Conservation (phyloP, 1,140 invertebrate species). For the Hetaerina americana region DNA sequence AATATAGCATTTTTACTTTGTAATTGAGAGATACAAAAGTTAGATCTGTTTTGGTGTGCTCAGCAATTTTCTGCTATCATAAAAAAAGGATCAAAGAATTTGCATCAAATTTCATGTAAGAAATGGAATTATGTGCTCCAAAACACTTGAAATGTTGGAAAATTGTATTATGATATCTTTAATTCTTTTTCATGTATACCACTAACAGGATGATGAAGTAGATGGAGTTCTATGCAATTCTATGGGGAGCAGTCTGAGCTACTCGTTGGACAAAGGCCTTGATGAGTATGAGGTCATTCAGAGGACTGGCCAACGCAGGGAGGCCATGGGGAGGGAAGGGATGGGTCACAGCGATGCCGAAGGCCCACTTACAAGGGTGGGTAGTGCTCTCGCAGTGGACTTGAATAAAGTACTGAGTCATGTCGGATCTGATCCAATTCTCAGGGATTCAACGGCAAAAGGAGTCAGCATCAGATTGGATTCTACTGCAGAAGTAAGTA, state of each 20-base stretch:
- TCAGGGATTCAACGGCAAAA: slow-evolving; percentile 17
- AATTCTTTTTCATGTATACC: too few species aligned
- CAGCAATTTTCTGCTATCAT: too few species aligned
- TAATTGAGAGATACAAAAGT: too few species aligned
- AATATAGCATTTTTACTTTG: too few species aligned
- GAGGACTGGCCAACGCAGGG: slow-evolving; percentile 22
- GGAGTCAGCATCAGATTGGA: neutral
- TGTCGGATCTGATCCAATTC: slow-evolving; percentile 5
- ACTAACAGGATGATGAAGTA: slow-evolving; percentile 24
- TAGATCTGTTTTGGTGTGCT: too few species aligned
- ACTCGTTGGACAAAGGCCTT: slow-evolving; percentile 36
- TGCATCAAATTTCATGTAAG: too few species aligned
- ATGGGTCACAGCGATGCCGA: slow-evolving; percentile 17
- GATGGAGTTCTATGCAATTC: slow-evolving; percentile 22
- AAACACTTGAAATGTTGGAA: too few species aligned
- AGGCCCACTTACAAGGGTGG: slow-evolving; percentile 16
- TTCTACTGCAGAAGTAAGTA: slow-evolving; percentile 6
- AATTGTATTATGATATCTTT: too few species aligned
- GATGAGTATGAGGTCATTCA: slow-evolving; percentile 28
- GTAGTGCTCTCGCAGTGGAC: slow-evolving; percentile 11
- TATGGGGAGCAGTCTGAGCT: slow-evolving; percentile 21
- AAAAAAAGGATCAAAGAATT: too few species aligned
- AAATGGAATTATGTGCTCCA: too few species aligned
- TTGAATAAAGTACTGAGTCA: slow-evolving; percentile 5
- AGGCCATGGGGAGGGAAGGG: slow-evolving; percentile 23